Conservation (phyloP, 92 coral and sea anemone species). For the Bergia puertoricense region DNA sequence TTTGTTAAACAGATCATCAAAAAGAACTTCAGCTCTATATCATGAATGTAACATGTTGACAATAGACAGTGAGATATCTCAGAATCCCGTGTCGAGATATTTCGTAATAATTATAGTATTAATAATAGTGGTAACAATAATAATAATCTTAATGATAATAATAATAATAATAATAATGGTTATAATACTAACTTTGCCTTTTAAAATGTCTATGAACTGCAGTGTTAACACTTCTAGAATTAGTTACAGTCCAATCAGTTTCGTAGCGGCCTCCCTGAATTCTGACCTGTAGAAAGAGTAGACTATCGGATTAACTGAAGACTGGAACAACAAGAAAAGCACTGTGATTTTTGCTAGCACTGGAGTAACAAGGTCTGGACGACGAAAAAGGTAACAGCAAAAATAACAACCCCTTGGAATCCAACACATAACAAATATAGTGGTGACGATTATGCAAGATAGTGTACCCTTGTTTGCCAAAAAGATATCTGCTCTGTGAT, state of each 20-base stretch:
- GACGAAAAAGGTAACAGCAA: constrained; percentile 51
- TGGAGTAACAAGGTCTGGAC: constrained; percentile 45
- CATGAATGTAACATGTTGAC: no score
- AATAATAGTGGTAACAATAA: no score
- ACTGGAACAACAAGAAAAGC: constrained; percentile 68
- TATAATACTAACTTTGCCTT: no score
- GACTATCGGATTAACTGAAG: constrained; percentile 65
- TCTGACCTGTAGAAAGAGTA: constrained; percentile 73
- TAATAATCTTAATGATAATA: no score
- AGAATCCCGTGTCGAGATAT: no score
- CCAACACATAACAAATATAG: constrained; percentile 66
- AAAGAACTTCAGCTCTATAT: no score
- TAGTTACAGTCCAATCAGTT: constrained; percentile 23
- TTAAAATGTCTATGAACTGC: no score
- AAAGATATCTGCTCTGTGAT: constrained; percentile 9
- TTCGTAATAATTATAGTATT: no score
- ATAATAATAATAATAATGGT: no score
- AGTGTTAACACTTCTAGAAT: no score
- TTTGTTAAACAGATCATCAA: no score
- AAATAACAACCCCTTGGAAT: constrained; percentile 61
- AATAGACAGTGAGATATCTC: no score
- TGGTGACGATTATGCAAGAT: constrained; percentile 56
- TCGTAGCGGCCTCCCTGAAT: constrained; percentile 62
- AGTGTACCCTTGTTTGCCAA: constrained; percentile 50
- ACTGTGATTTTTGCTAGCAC: constrained; percentile 58